Base-by-base conservation (phyloP, 37 sponge, comb jelly and placozoan genomes). In the Amphimedon queenslandica region DNA sequence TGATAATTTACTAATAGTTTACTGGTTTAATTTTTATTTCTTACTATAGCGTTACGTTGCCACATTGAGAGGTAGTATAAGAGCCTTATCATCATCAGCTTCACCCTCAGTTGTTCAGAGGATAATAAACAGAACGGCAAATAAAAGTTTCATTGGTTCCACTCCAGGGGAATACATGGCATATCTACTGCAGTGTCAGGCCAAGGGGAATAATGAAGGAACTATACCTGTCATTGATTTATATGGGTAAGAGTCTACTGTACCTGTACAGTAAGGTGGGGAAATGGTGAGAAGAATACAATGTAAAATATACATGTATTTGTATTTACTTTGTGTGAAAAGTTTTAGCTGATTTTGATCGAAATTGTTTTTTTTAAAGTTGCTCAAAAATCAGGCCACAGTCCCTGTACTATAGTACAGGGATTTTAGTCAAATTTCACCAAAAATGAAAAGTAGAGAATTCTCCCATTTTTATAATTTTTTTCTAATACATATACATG, bases 131-230 rank as follows among this genome's bases (percentile, higher is more conserved):
- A n/a, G 41, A n/a, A 30, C 69, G 13, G 42, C 78, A 1, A 56
- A 66, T 53, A 57, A 70, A 0, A 72, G 80, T 33, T 80, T 84
- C 51, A 68, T 82, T 18, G 92, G 92, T 0, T 84, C 92, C 66
- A 85, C 81, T 42, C 87, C 92, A 40, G 80, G 75, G 18, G 92
- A 90, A 40, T 90, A 90, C 71, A 63, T 86, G 57, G 63, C 67
- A 1, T 90, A 72, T 53, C 82, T 90, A 20, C 57, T 90, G 53
- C 31, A 83, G 28, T 34, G 70, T 11, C 70, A 72, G 25, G 38
- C 74, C 11, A 30, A 58, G 0, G 92, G 82, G 57, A 71, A 72
- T 35, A 16, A 69, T 11, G 64, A 72, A 35, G 70, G 70, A 21
- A 70, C 72, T 33, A 58, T 90, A 11, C 92, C 92, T 36, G 82